phyloP scores from a whole-genome alignment of 2,797 vertebrate genomes.

The Spondyliosoma cantharus region DNA sequence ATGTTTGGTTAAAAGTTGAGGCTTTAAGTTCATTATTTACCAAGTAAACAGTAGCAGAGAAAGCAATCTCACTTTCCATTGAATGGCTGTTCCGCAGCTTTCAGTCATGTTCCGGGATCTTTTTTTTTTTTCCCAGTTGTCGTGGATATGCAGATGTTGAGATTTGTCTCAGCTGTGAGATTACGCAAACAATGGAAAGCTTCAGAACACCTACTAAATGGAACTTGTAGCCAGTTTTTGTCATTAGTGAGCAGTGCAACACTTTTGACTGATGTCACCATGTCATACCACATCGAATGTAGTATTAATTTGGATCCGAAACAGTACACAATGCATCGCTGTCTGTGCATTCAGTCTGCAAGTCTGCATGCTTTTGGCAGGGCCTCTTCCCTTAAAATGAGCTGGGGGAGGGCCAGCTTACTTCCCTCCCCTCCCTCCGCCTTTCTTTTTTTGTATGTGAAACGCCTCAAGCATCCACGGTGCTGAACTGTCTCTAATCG shows the following conservation, averaged over 20 bases:
- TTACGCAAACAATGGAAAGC: not conserved
- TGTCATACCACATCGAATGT: conserved; percentile 20
- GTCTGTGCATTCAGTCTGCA: conserved; percentile 39
- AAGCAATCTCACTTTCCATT: not conserved
- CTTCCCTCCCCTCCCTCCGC: conserved; percentile 22
- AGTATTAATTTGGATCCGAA: conserved; percentile 24
- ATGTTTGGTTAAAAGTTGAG: not conserved
- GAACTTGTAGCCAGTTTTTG: not conserved
- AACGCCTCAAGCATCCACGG: conserved; percentile 89
- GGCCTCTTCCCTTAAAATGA: conserved; percentile 71
- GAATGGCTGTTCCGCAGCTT: not conserved
- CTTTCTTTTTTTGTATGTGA: conserved; percentile 88
- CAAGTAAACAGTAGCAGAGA: not conserved
- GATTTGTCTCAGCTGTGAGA: no score
- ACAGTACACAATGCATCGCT: conserved; percentile 43
- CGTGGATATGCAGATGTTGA: not conserved
- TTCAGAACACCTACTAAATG: not conserved
- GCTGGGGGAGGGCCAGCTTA: conserved; percentile 60
- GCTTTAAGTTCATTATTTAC: not conserved
- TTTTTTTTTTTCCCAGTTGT: not conserved
- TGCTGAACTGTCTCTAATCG: conserved; percentile 97
- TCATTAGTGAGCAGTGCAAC: not conserved
- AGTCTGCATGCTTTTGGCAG: conserved; percentile 69
- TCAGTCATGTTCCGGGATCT: not conserved
- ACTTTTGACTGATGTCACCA: conserved; percentile 21